Evolutionary conservation across 1,140 invertebrate species (phyloP).

Genomic region (Gerris buenoi): DNA sequence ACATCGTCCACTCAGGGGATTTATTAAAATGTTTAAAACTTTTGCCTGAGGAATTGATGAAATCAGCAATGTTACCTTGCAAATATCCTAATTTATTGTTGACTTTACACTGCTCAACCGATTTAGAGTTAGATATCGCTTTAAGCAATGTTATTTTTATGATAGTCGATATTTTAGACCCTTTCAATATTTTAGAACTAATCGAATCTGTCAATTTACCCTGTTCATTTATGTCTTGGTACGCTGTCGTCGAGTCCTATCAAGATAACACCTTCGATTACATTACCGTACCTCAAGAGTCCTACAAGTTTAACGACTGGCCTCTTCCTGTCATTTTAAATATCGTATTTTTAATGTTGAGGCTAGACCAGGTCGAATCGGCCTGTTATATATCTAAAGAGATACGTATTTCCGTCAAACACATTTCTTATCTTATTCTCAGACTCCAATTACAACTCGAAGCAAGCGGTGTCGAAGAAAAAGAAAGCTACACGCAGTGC

Average conservation of each 20-base stretch:
- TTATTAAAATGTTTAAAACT: constrained; percentile 18
- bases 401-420: constrained; percentile 17
- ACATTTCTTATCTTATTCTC: constrained; percentile 23
- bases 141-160: constrained; percentile 20
- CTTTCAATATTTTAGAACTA: constrained; percentile 16
- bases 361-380: constrained; percentile 24
- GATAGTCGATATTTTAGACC: constrained; percentile 22
- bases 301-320: constrained; percentile 17
- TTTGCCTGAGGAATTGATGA: not conserved
- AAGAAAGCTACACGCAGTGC: constrained; percentile 14
- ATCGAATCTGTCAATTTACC: constrained; percentile 15
- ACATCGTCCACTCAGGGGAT: constrained; percentile 15
- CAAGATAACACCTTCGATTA: constrained; percentile 19
- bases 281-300: constrained; percentile 13
- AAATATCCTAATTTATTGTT: constrained; percentile 18
- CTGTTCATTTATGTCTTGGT: constrained; percentile 21
- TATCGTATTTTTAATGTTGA: constrained; percentile 24
- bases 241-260: constrained; percentile 19
- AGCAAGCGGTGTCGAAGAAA: constrained; percentile 8
- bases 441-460: constrained; percentile 20
- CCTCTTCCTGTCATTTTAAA: constrained; percentile 23
- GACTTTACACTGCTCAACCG: constrained; percentile 15
- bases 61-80: constrained; percentile 6
- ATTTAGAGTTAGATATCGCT: constrained; percentile 18
- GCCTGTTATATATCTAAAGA: constrained; percentile 19